These are phyloP conservation scores for Colletes gigas DNA, from an alignment of 1,140 invertebrate genomes.

Conservation along the genomic window DNA sequence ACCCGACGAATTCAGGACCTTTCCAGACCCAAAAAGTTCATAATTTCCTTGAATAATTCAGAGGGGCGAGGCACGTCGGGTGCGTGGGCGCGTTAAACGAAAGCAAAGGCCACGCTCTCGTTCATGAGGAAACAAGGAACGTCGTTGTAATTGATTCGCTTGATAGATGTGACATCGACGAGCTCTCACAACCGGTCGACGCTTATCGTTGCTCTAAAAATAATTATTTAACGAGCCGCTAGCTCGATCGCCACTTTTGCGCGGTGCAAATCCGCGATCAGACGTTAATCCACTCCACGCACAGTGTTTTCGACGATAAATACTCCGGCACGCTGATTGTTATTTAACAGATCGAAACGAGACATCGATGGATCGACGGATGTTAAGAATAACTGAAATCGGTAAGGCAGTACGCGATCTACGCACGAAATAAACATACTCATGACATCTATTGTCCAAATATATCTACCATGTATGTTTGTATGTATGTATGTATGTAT, in stretches of 20 bases:
- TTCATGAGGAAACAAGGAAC: conserved; percentile 38
- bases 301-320: no score
- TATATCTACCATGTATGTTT: no score
- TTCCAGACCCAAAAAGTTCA: conserved; percentile 19
- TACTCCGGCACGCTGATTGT: no score
- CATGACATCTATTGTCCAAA: no score
- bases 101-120: conserved; percentile 34
- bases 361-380: no score
- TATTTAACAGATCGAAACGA: no score
- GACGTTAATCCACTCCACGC: not conserved
- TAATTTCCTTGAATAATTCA: conserved; percentile 57
- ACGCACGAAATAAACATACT: no score
- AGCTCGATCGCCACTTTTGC: not conserved
- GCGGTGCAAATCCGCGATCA: not conserved
- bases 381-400: no score
- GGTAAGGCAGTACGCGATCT: no score
- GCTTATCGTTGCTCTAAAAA: conserved; percentile 32
- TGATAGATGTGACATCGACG: conserved; percentile 34
- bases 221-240: conserved; percentile 34
- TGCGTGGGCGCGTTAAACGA: conserved; percentile 48
- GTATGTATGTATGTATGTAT: no score
- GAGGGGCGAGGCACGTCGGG: not conserved
- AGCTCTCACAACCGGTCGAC: not conserved
- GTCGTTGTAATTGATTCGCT: conserved; percentile 41
- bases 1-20: not conserved